Conservation (phyloP, 1,140 invertebrate genomes). For the Drosophila willistoni region DNA sequence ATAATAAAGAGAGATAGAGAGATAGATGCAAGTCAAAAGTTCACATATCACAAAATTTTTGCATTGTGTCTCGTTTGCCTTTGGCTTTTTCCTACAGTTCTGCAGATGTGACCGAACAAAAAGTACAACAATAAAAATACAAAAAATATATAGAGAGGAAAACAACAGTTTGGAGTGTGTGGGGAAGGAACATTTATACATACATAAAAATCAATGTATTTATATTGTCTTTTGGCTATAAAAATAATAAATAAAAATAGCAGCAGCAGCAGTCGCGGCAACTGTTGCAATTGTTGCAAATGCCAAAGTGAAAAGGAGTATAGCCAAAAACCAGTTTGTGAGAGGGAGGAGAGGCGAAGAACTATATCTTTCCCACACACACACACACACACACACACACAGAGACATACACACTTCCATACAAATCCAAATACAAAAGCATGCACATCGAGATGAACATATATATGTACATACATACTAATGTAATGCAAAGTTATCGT, state of each 20-base stretch:
- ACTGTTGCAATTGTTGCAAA: slow-evolving; percentile 71
- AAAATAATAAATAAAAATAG: slow-evolving; percentile 76
- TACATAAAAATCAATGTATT: slow-evolving; percentile 64
- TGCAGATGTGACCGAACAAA: slow-evolving; percentile 5
- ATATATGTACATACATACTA: slow-evolving; percentile 50
- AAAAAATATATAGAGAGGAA: background rate
- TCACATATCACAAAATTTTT: slow-evolving; percentile 4
- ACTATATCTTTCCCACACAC: slow-evolving; percentile 69
- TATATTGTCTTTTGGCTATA: slow-evolving; percentile 67
- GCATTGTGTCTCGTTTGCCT: slow-evolving; percentile 7
- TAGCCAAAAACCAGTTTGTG: slow-evolving; percentile 64
- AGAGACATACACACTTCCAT: slow-evolving; percentile 13
- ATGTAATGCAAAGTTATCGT: slow-evolving; percentile 79
- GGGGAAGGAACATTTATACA: background rate
- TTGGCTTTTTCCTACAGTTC: slow-evolving; percentile 9
- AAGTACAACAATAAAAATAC: background rate
- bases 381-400: slow-evolving; percentile 58
- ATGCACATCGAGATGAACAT: background rate
- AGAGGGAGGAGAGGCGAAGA: slow-evolving; percentile 24
- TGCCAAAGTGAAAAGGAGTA: slow-evolving; percentile 63
- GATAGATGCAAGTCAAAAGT: slow-evolving; percentile 9
- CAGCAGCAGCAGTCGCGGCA: slow-evolving; percentile 41
- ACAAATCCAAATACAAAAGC: slow-evolving; percentile 6
- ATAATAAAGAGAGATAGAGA: background rate
- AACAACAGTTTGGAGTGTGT: background rate